Conservation (phyloP, 2,113 vertebrate species). For the Aphyosemion australe region DNA sequence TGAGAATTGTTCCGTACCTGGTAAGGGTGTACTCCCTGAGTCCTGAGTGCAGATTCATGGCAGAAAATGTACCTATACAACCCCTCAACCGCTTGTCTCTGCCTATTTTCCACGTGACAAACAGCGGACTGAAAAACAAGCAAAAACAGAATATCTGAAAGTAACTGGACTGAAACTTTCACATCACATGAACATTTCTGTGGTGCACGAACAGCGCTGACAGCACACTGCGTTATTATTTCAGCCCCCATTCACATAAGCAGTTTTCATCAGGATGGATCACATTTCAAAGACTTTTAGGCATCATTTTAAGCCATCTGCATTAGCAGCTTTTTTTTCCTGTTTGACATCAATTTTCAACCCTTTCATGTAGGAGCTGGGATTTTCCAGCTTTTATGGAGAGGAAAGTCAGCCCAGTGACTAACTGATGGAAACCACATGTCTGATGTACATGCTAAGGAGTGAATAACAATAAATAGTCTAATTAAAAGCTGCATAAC, state of each 20-base stretch:
- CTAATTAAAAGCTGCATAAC: not conserved
- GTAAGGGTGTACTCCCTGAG: constrained; percentile 99
- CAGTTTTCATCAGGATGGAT: constrained; percentile 14
- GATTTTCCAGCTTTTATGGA: constrained; percentile 1
- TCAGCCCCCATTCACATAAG: constrained; percentile 11
- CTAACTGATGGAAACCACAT: not conserved
- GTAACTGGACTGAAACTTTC: not conserved
- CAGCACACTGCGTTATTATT: not conserved
- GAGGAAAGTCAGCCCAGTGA: not conserved
- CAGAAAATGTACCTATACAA: constrained; percentile 99
- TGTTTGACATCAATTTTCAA: not conserved
- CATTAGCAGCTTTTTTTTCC: constrained; percentile 1
- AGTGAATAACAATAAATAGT: constrained; percentile 3
- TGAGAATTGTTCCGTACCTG: constrained; percentile 83
- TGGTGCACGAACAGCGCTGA: not conserved
- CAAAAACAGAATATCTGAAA: constrained; percentile 9
- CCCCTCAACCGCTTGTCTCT: constrained; percentile 99
- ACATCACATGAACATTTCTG: not conserved
- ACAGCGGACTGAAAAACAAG: constrained; percentile 91
- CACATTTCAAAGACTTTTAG: constrained; percentile 16
- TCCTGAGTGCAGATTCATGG: constrained; percentile 99
- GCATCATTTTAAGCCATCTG: constrained; percentile 6
- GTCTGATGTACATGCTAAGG: not conserved
- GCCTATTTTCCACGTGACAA: constrained; percentile 99
- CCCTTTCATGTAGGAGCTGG: not conserved